phyloP scores from a whole-genome alignment of 2,113 vertebrate genomes.

The Mustelus asterias region DNA sequence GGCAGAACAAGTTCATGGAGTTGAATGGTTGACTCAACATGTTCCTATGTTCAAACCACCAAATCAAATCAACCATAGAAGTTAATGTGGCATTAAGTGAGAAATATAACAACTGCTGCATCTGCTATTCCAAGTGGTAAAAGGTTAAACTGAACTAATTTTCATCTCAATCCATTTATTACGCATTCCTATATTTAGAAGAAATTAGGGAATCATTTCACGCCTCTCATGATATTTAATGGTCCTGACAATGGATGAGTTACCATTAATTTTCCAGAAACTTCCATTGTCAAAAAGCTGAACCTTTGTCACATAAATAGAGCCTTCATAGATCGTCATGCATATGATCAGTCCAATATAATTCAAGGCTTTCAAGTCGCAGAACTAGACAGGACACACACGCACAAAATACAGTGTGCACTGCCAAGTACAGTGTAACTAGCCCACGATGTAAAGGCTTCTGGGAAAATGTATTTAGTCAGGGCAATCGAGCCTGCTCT shows the following conservation, averaged over 20 bases:
- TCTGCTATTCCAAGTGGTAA: background rate
- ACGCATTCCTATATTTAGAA: background rate
- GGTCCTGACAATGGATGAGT: background rate
- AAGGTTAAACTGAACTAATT: background rate
- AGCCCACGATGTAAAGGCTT: conserved; percentile 7
- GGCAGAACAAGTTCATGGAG: background rate
- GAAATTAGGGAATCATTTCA: background rate
- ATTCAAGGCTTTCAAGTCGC: background rate
- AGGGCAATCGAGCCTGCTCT: background rate
- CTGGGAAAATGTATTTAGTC: conserved; percentile 29
- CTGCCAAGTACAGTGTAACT: background rate
- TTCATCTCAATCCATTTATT: background rate
- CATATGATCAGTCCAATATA: background rate
- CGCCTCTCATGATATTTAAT: background rate
- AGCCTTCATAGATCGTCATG: background rate
- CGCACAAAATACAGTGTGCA: background rate
- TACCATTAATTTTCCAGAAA: background rate
- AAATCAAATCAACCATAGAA: background rate
- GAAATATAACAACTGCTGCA: background rate
- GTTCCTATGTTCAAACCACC: background rate
- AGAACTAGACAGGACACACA: background rate
- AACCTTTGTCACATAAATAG: background rate
- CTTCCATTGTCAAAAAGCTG: background rate
- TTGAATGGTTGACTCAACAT: background rate
- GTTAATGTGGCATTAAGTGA: background rate